These are phyloP conservation scores for Dicerorhinus sumatrensis DNA, from an alignment of 2,113 vertebrate species.

Conservation along the genomic window DNA sequence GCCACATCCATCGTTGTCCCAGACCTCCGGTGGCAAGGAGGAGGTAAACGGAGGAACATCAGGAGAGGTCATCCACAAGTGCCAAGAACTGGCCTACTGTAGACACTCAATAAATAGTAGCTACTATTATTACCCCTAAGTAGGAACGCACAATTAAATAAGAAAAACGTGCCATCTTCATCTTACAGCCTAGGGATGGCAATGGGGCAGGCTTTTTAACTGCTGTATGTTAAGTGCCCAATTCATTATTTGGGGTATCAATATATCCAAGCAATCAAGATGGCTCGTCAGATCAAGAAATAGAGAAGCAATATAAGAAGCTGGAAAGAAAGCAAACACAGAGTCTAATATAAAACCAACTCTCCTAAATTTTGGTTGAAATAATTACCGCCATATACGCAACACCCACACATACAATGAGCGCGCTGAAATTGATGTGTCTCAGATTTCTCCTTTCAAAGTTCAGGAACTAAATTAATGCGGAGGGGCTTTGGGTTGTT, in stretches of 20 bases:
- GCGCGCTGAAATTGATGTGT: fast-evolving
- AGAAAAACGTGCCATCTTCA: not conserved
- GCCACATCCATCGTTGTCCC: not conserved
- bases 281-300: not conserved
- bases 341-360: not conserved
- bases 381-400: not conserved
- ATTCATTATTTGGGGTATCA: not conserved
- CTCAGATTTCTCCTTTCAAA: not conserved
- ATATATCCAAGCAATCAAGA: not conserved
- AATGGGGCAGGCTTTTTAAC: not conserved
- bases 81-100: not conserved
- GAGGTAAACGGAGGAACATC: not conserved
- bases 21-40: fast-evolving
- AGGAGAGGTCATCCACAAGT: not conserved
- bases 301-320: not conserved
- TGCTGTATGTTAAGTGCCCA: not conserved
- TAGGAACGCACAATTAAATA: not conserved
- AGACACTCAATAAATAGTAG: not conserved
- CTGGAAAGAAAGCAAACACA: not conserved
- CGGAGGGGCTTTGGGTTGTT: not conserved
- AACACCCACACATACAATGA: not conserved
- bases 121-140: not conserved
- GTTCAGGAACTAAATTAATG: not conserved
- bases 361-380: not conserved
- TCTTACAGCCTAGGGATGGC: not conserved